Base-by-base conservation (phyloP, 1,140 invertebrate genomes). In the Lepidurus arcticus region DNA sequence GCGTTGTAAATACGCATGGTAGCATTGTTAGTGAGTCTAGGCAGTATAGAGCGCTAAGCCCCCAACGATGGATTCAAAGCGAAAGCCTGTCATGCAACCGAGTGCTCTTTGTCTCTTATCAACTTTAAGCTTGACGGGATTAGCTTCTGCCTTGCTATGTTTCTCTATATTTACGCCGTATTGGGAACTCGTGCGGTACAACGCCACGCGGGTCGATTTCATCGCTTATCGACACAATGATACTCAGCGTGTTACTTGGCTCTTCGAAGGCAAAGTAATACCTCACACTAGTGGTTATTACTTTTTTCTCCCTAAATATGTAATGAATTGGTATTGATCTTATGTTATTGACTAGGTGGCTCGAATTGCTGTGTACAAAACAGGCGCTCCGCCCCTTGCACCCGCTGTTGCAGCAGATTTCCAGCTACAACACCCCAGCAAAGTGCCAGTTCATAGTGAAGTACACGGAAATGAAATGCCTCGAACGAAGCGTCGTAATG, bases 121-220 rank as follows among this genome's bases (percentile, higher is more conserved):
- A 16, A 88, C 88, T 0, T 80, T 89, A 45, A 79, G 87, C 7
- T 77, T 90, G 80, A 90, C 90, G 10, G 86, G 86, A 4, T 86
- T 88, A 78, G 90, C 91, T 2, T 93, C 92, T n/a, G 90, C 89
- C 8, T 90, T 94, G 88, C 85, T 95, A 21, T 93, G 91, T 81
- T 89, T 89, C 2, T 91, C 92, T 45, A 92, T 94, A 81, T 92
- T 94, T 90, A 93, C 92, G 34, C 92, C 94, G 82, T 91, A 94
- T 83, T 94, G 93, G 93, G 93, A 95, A 83, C 89, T 92, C 82
- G 89, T 94, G 44, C 87, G 86, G 44, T 94, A 93, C 92, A 89
- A 93, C 83, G 78, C 24, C 77, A 75, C 43, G 82, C 82, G 73
- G 34, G 81, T 82, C 8, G 82, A 81, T 42, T 81, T 82, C 1